Evolutionary conservation across 1,140 invertebrate species (phyloP).

Genomic region (Macrosteles quadrilineatus): DNA sequence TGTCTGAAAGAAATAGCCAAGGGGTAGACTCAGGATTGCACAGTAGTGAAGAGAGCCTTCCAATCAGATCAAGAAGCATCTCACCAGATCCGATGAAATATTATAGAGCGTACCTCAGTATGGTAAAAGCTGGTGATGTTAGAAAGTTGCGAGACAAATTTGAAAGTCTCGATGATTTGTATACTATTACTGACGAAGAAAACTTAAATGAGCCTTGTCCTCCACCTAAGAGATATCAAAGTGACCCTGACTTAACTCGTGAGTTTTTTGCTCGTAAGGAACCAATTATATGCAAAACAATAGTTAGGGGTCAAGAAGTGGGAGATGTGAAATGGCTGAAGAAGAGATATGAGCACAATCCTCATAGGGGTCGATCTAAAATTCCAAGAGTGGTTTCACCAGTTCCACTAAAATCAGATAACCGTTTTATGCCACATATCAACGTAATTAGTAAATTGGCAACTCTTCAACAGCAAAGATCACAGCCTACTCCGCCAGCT

Average conservation of each 20-base stretch:
- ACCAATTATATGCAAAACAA: conserved; percentile 49
- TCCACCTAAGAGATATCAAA: conserved; percentile 61
- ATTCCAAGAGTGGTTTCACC: conserved; percentile 59
- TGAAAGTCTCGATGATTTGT: conserved; percentile 61
- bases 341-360: conserved; percentile 58
- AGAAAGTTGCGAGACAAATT: conserved; percentile 70
- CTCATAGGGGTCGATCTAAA: conserved; percentile 54
- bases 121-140: conserved; percentile 74
- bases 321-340: conserved; percentile 63
- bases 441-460: conserved; percentile 85
- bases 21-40: conserved; percentile 17
- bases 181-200: conserved; percentile 19
- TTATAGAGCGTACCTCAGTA: conserved; percentile 66
- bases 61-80: conserved; percentile 38
- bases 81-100: conserved; percentile 70
- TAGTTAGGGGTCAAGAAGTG: conserved; percentile 56
- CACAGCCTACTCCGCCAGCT: conserved; percentile 45
- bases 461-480: conserved; percentile 57
- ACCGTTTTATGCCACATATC: conserved; percentile 82
- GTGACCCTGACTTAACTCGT: conserved; percentile 72
- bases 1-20: background rate
- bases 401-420: conserved; percentile 64
- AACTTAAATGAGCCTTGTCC: background rate
- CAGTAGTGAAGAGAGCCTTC: conserved; percentile 37
- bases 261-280: conserved; percentile 57